These are phyloP conservation scores for Pycnonotus jocosus DNA, from an alignment of 2,113 vertebrate species.

Conservation along the genomic window DNA sequence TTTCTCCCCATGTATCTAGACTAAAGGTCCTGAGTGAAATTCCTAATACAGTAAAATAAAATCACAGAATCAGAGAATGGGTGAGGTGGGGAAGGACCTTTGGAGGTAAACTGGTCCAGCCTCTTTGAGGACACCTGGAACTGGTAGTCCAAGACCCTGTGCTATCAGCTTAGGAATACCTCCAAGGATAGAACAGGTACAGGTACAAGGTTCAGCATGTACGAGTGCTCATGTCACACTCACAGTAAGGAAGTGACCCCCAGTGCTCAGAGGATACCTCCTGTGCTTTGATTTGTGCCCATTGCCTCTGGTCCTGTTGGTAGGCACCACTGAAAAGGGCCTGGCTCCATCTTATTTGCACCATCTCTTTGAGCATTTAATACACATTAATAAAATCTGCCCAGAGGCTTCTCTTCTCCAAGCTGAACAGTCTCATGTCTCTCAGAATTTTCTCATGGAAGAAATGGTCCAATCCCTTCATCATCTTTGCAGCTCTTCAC, in stretches of 20 bases:
- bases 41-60: neutral
- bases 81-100: neutral
- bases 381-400: neutral
- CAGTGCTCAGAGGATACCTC: neutral
- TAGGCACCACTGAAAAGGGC: neutral
- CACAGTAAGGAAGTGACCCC: neutral
- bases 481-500: neutral
- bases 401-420: neutral
- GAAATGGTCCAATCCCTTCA: neutral
- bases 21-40: neutral
- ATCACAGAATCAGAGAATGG: neutral
- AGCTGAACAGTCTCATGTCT: neutral
- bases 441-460: neutral
- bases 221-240: neutral
- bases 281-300: neutral
- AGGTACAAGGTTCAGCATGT: too few relatives aligned
- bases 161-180: neutral
- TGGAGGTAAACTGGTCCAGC: neutral
- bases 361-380: neutral
- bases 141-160: accelerated
- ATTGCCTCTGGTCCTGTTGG: neutral
- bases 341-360: neutral
- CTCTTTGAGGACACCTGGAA: neutral
- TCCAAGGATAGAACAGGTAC: too few relatives aligned
- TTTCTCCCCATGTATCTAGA: neutral